Base-by-base conservation (phyloP, 2,113 vertebrate species). In the Ranitomeya variabilis region DNA sequence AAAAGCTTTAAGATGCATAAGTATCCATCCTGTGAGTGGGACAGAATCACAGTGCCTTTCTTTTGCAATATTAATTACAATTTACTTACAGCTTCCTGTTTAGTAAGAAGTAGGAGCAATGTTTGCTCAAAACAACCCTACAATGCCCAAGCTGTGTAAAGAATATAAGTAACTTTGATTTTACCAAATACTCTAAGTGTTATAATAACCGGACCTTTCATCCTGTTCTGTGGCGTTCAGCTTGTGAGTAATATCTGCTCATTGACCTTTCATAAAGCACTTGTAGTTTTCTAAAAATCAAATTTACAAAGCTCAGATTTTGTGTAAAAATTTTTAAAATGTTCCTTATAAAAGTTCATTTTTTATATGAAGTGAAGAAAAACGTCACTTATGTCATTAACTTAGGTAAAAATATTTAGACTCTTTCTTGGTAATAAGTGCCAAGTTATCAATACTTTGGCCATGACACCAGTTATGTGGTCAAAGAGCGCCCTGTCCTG, bases 71-170 rank as follows among this genome's bases (percentile, higher is more conserved):
- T 92, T 76, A 92, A 93, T 92, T 76, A 90, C 66, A 90, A 71
- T 87, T 90, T 91, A 90, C 89, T 93, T 89, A 92, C 92, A 94
- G 93, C 90, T 86, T 89, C 91, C 90, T 91, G 87, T 91, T 94
- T 90, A 89, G 26, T 60, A 8, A 69, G 18, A 84, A 55, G 14
- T 84, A 84, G 55, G 78, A 80, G 9, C 87, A 83, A 73, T n/a
- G 57, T 80, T 60, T 89, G 81, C 77, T 52, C 73, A 55, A 55
- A 82, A 10, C 23, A 69, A 31, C 31, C 52, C 54, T 66, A 55
- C 85, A 64, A 77, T 23, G n/a, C n/a, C 12, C 52, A 67, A 21
- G 52, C 15, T 60, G 77, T 57, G 52, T 21, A 81, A 84, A 71
- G n/a, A 71, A 67, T 23, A 54, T 54, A 52, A 67, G 31, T 60